Evolutionary conservation across 1,140 invertebrate species (phyloP).

Genomic region (Drosophila fuyamai): DNA sequence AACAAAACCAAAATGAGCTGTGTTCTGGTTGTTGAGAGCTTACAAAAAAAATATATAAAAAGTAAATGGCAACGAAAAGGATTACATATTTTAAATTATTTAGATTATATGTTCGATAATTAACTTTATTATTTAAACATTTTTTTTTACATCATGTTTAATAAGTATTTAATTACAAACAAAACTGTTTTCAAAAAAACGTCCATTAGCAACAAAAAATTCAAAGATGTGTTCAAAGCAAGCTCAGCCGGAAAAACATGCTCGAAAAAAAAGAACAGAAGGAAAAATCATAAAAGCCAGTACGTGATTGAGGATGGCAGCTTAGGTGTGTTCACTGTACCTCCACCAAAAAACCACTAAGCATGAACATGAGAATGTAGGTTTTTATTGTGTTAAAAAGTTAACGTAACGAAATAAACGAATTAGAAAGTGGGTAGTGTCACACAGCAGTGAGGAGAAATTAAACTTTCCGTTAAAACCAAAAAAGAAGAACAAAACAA

Average conservation of each 20-base stretch:
- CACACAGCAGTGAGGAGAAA: constrained; percentile 16
- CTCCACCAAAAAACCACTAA: constrained; percentile 21
- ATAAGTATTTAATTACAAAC: neutral
- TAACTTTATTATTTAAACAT: neutral
- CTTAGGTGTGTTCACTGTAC: constrained; percentile 43
- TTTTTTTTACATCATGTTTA: neutral
- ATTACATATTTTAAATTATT: no score
- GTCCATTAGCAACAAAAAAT: constrained; percentile 53
- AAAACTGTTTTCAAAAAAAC: neutral
- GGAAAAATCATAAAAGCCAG: constrained; percentile 21
- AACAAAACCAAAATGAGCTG: neutral
- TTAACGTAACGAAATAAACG: constrained; percentile 43
- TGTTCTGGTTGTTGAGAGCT: constrained; percentile 9
- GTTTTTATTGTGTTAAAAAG: constrained; percentile 36
- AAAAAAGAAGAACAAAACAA: constrained; percentile 23
- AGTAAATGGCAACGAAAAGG: neutral
- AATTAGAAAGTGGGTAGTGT: constrained; percentile 51
- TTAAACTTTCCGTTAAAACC: constrained; percentile 13
- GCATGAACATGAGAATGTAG: constrained; percentile 23
- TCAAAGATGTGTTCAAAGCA: constrained; percentile 32
- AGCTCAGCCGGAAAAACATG: constrained; percentile 70
- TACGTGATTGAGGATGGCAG: constrained; percentile 24
- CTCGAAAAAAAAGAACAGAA: constrained; percentile 39
- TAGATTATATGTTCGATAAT: neutral
- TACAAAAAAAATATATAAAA: neutral